Base-by-base conservation (phyloP, 2,797 vertebrate species). In the Gambusia yucatana region DNA sequence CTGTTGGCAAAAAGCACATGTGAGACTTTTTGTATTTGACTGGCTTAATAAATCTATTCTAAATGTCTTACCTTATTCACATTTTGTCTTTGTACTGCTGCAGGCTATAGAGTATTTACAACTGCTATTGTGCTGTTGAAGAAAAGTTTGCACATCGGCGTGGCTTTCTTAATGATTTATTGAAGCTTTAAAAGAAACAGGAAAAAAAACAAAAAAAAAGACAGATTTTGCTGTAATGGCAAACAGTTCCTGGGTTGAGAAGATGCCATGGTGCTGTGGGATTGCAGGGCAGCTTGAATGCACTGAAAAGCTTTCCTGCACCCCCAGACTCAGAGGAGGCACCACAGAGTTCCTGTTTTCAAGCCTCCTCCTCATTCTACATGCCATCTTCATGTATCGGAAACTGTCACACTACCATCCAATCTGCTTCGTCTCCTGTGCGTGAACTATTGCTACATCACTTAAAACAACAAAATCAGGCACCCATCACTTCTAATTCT, bases 341-440 rank as follows among this genome's bases (percentile, higher is more conserved):
- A 94, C 96, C 30, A 95, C 97, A 97, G 95, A 78, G 0, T 0
- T 0, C 72, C 95, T 97, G 97, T 95, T 99, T 99, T 97, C 89
- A 82, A 96, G 95, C 96, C 95, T 83, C 96, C 82, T 96, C 96
- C 91, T 99, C 98, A 99, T 96, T 89, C 33, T 80, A 84, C 95
- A 96, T 87, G 92, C 61, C 80, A 77, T 48, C 87, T 89, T 92
- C 91, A 17, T 63, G 72, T 63, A 41, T 59, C 82, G 85, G 91
- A 71, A 91, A 22, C 83, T 46, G 86, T 81, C 72, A 75, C 47
- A 33, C 36, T 43, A 22, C 39, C 59, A 73, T 4, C 17, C 41
- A 30, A 55, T 30, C 10, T 36, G 16, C 52, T 71, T 39, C 41
- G 30, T 76, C 33, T 61, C n/a, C 25, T 33, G 3, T 47, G 2